phyloP scores from a whole-genome alignment of 1,140 invertebrate genomes.

The Portunus trituberculatus region DNA sequence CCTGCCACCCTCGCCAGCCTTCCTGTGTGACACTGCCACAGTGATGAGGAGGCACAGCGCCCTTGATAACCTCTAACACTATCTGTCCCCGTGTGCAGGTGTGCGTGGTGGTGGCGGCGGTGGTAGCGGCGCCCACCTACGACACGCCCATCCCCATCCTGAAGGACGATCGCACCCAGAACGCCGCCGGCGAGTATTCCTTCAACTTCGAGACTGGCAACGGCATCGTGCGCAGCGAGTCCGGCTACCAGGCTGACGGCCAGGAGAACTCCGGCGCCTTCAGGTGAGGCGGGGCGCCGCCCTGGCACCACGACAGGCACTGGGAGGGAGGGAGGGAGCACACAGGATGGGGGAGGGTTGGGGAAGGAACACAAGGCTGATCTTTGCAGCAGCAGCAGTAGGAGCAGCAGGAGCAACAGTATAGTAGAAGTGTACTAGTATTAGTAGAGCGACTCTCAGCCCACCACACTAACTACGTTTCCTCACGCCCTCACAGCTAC shows the following conservation, averaged over 20 bases:
- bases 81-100: not conserved
- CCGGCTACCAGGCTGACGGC: not conserved
- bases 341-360: not conserved
- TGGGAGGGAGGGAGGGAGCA: not conserved
- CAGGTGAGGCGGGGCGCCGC: not conserved
- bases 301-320: not conserved
- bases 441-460: too few species aligned
- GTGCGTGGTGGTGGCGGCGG: constrained; percentile 31
- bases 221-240: constrained; percentile 25
- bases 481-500: constrained; percentile 80
- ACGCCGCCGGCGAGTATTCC: constrained; percentile 23
- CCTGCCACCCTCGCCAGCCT: not conserved
- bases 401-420: too few species aligned
- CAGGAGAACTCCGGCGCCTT: constrained; percentile 1
- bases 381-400: too few species aligned
- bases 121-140: not conserved
- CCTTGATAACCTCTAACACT: not conserved
- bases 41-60: not conserved
- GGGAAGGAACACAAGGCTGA: too few species aligned
- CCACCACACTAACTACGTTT: not conserved
- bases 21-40: not conserved
- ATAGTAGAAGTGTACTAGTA: too few species aligned
- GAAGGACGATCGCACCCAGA: constrained; percentile 33
- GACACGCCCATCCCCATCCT: constrained; percentile 37
- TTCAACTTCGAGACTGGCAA: constrained; percentile 39